These are phyloP conservation scores for Porites evermanni DNA, from an alignment of 92 coral and sea anemone species.

Conservation along the genomic window DNA sequence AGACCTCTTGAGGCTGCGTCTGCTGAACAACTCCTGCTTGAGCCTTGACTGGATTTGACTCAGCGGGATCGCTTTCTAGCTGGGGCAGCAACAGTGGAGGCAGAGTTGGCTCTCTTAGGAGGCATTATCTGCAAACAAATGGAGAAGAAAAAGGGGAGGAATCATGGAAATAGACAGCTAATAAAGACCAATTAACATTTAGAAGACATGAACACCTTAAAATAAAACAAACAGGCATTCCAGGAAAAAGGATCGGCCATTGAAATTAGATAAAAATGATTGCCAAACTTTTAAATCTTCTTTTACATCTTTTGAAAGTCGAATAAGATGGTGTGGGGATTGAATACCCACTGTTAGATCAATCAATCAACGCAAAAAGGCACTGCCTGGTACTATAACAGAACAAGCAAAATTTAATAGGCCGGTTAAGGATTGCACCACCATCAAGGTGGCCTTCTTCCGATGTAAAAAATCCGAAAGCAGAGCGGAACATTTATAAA, in stretches of 20 bases:
- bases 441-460: conserved; percentile 10
- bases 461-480: conserved; percentile 13
- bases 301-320: conserved; percentile 19
- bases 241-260: conserved; percentile 43
- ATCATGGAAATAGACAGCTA: neutral
- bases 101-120: conserved; percentile 5
- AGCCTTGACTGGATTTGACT: conserved; percentile 23
- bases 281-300: conserved; percentile 34
- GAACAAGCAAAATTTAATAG: conserved; percentile 30
- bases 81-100: conserved; percentile 1
- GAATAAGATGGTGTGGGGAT: conserved; percentile 20
- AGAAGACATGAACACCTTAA: conserved; percentile 3
- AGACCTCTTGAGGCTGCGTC: neutral
- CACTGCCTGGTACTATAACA: conserved; percentile 31
- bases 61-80: neutral
- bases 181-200: neutral
- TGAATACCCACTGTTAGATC: conserved; percentile 44
- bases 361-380: conserved; percentile 44
- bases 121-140: conserved; percentile 7
- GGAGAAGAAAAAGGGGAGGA: conserved; percentile 2
- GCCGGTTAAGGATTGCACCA: conserved; percentile 20
- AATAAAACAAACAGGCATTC: conserved; percentile 7
- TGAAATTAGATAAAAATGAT: conserved; percentile 44
- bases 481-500: conserved; percentile 53
- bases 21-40: neutral